Base-by-base conservation (phyloP, 2,888 invertebrate genomes). In the Cordylochernes scorpioides region DNA sequence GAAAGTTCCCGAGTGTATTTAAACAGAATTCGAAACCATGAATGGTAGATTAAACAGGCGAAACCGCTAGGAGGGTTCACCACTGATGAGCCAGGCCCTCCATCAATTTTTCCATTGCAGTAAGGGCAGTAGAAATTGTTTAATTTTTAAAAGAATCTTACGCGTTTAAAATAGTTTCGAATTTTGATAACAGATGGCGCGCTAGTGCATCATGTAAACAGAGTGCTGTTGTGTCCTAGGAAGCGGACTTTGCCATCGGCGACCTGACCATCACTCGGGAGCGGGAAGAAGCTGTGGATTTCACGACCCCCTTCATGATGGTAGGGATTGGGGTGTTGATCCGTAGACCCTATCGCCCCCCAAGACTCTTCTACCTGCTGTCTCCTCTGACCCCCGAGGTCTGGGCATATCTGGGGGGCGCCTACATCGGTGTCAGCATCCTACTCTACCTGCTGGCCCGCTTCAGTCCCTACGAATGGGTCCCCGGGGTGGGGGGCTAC, bases 241-340 rank as follows among this genome's bases (percentile, higher is more conserved):
- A 74, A 48, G 86, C 86, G 8, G 88, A 91, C 55, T 61, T 97
- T 41, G 91, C 88, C 2, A 78, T 97, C 27, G 94, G 88, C 7
- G 88, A 94, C 56, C 63, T 97, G 31, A 94, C 94, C 17, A 94
- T 97, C 44, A 97, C 86, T 15, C 88, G 80, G 53, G 78, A 84
- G 51, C 66, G 97, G 49, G 86, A 84, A 50, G 70, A 69, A 30
- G 86, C 91, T 2, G 54, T 62, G 4, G 86, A 88, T 53, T 97
- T 97, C 55, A 91, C 91, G 15, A 88, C 88, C 67, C 97, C 97
- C 1, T 97, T 94, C 54, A 91, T 97, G 80, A 88, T 86, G 55
- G 62, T 94, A 31, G 82, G 61, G 25, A 60, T 58, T 30, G 55
- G 58, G 24, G 61, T 62, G 34, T 45, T 60, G 18, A 58, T 53